Conservation (phyloP, 1,140 invertebrate genomes). For the Camponotus floridanus region DNA sequence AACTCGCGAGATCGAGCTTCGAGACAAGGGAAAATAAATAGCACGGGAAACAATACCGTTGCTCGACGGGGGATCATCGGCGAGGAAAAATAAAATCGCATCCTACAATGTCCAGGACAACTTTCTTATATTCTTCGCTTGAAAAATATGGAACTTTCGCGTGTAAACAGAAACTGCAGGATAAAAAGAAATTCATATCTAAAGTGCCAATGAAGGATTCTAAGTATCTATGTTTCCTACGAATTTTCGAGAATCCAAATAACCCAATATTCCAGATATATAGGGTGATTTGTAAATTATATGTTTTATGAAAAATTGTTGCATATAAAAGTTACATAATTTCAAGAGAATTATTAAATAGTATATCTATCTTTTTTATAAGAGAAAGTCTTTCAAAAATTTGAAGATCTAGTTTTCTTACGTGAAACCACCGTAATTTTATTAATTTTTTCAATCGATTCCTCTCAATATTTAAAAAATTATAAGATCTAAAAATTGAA, state of each 20-base stretch:
- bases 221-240: neutral
- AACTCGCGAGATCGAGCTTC: slow-evolving; percentile 45
- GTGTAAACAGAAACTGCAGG: neutral
- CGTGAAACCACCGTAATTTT: no score
- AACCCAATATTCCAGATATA: no score
- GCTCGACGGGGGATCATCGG: slow-evolving; percentile 5
- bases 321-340: no score
- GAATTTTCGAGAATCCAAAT: neutral
- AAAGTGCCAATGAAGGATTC: neutral
- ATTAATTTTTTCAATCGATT: no score
- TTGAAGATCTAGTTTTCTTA: no score
- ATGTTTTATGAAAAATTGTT: no score
- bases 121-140: neutral
- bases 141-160: slow-evolving; percentile 21
- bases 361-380: no score
- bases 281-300: no score
- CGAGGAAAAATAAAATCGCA: slow-evolving; percentile 32
- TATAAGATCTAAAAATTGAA: no score
- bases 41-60: slow-evolving; percentile 32
- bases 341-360: no score
- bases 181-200: neutral
- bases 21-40: slow-evolving; percentile 53
- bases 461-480: no score
- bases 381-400: no score
- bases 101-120: slow-evolving; percentile 7